These are phyloP conservation scores for Pantala flavescens DNA, from an alignment of 1,140 invertebrate species.

Conservation along the genomic window DNA sequence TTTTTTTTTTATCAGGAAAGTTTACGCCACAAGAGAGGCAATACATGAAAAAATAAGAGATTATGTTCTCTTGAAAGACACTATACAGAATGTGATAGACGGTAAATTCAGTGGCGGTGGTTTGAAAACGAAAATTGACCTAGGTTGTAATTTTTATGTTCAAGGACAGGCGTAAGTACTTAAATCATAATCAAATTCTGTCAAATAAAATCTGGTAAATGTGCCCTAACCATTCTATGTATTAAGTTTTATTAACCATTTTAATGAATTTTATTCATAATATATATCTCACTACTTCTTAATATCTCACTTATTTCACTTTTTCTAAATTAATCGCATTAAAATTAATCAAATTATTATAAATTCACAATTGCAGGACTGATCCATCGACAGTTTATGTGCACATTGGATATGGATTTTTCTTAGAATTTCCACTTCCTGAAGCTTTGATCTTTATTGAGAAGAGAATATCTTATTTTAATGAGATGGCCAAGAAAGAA, in stretches of 20 bases:
- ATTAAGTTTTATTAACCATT: no score
- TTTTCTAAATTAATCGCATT: no score
- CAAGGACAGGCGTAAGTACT: background rate
- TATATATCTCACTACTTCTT: no score
- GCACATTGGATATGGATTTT: background rate
- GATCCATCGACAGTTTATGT: background rate
- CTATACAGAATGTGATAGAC: background rate
- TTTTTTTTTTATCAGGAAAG: background rate
- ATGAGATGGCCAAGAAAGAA: background rate
- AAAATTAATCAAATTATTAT: no score
- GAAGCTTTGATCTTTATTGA: background rate
- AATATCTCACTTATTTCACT: no score
- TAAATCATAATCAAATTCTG: background rate
- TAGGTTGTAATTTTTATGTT: background rate
- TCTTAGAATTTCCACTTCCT: background rate
- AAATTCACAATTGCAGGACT: background rate
- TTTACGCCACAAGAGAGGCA: background rate
- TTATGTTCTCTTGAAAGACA: background rate
- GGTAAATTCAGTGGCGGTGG: background rate
- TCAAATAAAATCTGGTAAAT: no score
- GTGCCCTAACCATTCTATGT: no score
- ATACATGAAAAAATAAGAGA: conserved; percentile 6
- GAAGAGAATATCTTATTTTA: background rate
- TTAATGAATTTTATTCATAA: no score
- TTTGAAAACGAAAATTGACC: background rate